Base-by-base conservation (phyloP, 2,797 vertebrate genomes). In the Chromis chromis region DNA sequence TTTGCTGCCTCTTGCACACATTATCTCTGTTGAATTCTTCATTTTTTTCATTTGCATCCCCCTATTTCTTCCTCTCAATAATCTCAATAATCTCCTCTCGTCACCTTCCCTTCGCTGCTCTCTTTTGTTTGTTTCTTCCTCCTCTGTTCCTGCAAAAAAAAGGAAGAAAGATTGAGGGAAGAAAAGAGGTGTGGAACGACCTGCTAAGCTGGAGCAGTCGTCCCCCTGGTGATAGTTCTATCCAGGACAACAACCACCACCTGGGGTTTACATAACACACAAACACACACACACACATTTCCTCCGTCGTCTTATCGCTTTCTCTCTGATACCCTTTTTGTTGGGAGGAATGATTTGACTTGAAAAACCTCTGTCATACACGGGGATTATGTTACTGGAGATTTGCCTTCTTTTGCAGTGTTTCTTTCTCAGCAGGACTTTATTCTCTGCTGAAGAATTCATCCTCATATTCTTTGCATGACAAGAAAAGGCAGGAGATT, bases 221-320 rank as follows among this genome's bases (percentile, higher is more conserved):
- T 91, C 70, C 94, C 89, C 21, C 86, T 82, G 75, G 95, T 95
- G 13, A 95, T 88, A 73, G 89, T 7, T 83, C 94, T 95, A 62
- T 95, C 94, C 83, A 96, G 95, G 56, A 96, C 95, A 79, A 96
- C 95, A 86, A 25, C 68, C 54, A 91, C 94, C 70, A 95, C 91
- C 88, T 93, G 93, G 86, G 92, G 83, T 90, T 92, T 93, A 87
- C 82, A 79, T 88, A 90, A 88, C 87, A 78, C 66, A 66, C 73
- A 74, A 64, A 72, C 68, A 60, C 74, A 59, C 77, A 66, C 53
- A 44, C 50, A 53, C 81, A 56, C 58, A 22, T 63, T 16, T 67
- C 53, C 76, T 22, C 60, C 10, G 33, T 79, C 70, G 52, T 71
- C 48, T 48, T 76, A 76, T 82, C 71, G 24, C 56, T 86, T 75